A percentile compares a stretch with the other conserved stretches of the same genome.
Evolutionary conservation across 2,888 invertebrate genomes (phyloP).

Genomic region (Drosophila heteroneura): DNA sequence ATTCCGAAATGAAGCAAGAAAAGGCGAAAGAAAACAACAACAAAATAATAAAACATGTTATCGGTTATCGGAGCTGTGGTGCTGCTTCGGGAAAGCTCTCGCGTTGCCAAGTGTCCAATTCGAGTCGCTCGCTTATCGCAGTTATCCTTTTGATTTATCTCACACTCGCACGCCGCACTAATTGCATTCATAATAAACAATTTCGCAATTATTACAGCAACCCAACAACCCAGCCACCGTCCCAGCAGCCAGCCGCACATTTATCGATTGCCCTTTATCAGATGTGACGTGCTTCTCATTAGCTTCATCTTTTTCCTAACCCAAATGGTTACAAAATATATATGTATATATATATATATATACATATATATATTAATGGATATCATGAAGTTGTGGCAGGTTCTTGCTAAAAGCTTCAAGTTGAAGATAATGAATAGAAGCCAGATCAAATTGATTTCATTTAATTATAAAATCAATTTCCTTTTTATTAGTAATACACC

Average conservation of each 20-base stretch:
- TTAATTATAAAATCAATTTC: neutral
- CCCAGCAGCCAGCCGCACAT: slow-evolving; percentile 24
- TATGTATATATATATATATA: neutral
- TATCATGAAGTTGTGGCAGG: neutral
- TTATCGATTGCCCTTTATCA: slow-evolving; percentile 59
- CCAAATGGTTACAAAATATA: neutral
- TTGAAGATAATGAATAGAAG: neutral
- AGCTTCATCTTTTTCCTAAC: slow-evolving; percentile 32
- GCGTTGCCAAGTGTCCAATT: slow-evolving; percentile 40
- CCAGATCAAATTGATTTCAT: neutral
- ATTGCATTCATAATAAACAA: slow-evolving; percentile 69
- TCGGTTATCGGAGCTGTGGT: slow-evolving; percentile 64
- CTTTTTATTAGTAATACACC: neutral
- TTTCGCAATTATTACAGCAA: slow-evolving; percentile 57
- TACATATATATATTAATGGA: neutral
- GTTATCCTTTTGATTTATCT: slow-evolving; percentile 80
- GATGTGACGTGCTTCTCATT: slow-evolving; percentile 66
- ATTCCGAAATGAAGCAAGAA: slow-evolving; percentile 33
- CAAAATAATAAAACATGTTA: slow-evolving; percentile 61
- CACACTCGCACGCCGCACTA: slow-evolving; percentile 65
- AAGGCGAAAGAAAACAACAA: neutral
- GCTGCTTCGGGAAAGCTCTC: slow-evolving; percentile 24
- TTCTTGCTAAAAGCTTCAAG: neutral
- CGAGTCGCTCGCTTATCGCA: slow-evolving; percentile 65
- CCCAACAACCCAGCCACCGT: slow-evolving; percentile 14